Evolutionary conservation across 1,140 invertebrate species (phyloP).

Genomic region (Apis cerana): DNA sequence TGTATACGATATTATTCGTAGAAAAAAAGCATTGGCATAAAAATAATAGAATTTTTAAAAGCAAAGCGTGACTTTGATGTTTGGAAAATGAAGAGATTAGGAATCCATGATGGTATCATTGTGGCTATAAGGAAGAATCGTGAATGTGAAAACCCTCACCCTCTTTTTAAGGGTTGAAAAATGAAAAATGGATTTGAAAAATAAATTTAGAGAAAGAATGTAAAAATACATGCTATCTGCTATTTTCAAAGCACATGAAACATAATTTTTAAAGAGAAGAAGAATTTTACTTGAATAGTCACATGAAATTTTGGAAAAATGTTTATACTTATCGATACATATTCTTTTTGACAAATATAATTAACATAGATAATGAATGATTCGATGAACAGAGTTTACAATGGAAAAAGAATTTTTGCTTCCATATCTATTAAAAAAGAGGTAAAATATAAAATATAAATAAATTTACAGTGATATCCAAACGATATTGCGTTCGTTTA

Average conservation of each 20-base stretch:
- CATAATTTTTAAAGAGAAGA: background rate
- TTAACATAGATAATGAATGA: no score
- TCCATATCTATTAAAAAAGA: background rate
- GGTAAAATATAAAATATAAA: background rate
- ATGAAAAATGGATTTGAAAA: background rate
- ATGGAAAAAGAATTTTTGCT: background rate
- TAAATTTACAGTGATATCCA: background rate
- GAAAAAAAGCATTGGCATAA: background rate
- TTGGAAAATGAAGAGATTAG: background rate
- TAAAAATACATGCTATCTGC: background rate
- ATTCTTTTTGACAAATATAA: no score
- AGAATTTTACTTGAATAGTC: background rate
- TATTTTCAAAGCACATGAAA: no score
- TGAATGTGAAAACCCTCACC: background rate
- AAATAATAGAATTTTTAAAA: background rate
- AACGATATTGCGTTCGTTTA: background rate
- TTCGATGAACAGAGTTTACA: background rate
- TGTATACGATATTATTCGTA: background rate
- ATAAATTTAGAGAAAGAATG: background rate
- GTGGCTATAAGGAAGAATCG: background rate
- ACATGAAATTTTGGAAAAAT: no score
- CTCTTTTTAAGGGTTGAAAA: background rate
- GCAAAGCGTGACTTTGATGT: background rate
- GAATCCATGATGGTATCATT: background rate
- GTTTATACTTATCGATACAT: no score